These are phyloP conservation scores for Drosophila athabasca DNA, from an alignment of 1,140 invertebrate species.

Conservation along the genomic window DNA sequence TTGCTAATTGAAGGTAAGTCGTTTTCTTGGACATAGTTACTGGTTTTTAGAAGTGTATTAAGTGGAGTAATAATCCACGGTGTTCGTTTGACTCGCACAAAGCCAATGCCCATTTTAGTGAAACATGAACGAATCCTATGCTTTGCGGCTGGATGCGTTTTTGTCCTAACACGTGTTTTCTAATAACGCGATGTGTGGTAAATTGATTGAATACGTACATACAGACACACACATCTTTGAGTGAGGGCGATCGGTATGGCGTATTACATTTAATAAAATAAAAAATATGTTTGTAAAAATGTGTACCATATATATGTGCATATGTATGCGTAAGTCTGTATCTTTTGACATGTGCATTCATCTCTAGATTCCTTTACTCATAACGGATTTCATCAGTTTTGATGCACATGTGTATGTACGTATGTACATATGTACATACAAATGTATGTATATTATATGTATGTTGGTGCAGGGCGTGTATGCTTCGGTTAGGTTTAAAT, in stretches of 20 bases:
- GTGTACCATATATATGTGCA: too few relatives aligned
- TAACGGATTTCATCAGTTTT: too few relatives aligned
- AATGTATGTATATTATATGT: background rate
- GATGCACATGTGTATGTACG: background rate
- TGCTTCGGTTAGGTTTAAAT: background rate
- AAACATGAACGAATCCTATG: background rate
- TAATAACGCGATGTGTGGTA: constrained; percentile 20
- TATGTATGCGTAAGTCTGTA: too few relatives aligned
- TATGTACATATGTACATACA: constrained; percentile 5
- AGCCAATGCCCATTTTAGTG: background rate
- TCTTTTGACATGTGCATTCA: too few relatives aligned
- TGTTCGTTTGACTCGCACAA: too few relatives aligned
- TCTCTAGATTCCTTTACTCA: too few relatives aligned
- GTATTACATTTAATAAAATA: background rate
- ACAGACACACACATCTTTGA: constrained; percentile 2
- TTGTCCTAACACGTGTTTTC: constrained; percentile 46
- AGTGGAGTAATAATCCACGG: too few relatives aligned
- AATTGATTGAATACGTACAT: constrained; percentile 37
- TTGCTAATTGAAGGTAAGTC: constrained; percentile 25
- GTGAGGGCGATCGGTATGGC: background rate
- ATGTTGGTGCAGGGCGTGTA: constrained; percentile 9
- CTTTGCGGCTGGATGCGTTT: background rate
- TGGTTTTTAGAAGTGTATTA: too few relatives aligned
- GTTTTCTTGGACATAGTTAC: background rate
- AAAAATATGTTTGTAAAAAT: too few relatives aligned